Conservation (phyloP, 2,888 invertebrate genomes). For the Heteromurus nitidus region DNA sequence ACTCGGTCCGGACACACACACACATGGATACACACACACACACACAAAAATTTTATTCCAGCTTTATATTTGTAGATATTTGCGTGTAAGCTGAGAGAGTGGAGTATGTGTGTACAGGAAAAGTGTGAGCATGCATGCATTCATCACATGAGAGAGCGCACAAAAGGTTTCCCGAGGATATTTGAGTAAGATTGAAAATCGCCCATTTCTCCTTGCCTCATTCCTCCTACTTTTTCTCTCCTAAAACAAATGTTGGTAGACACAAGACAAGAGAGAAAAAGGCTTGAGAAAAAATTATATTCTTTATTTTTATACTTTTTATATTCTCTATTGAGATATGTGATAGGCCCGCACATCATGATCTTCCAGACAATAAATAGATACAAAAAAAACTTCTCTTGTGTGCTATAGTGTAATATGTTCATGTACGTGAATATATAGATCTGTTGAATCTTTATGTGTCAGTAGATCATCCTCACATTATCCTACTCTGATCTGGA, state of each 20-base stretch:
- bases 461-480: conserved; percentile 59
- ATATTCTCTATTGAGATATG: no score
- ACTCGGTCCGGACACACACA: conserved; percentile 26
- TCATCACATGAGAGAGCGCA: conserved; percentile 30
- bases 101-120: conserved; percentile 19
- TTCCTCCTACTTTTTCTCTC: conserved; percentile 7
- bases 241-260: conserved; percentile 26
- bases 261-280: neutral
- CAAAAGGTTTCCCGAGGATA: conserved; percentile 28
- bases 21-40: neutral
- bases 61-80: conserved; percentile 15
- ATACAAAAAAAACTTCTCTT: no score
- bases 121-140: conserved; percentile 11
- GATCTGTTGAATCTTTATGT: conserved; percentile 56
- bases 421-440: conserved; percentile 24
- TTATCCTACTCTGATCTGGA: conserved; percentile 51
- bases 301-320: no score
- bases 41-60: neutral
- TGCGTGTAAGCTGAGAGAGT: conserved; percentile 1
- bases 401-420: no score
- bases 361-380: no score
- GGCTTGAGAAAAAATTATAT: neutral
- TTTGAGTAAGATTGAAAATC: conserved; percentile 54
- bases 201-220: conserved; percentile 20
- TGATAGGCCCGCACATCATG: neutral